Conservation (phyloP, 1,140 invertebrate genomes). For the Meteorus sp. region DNA sequence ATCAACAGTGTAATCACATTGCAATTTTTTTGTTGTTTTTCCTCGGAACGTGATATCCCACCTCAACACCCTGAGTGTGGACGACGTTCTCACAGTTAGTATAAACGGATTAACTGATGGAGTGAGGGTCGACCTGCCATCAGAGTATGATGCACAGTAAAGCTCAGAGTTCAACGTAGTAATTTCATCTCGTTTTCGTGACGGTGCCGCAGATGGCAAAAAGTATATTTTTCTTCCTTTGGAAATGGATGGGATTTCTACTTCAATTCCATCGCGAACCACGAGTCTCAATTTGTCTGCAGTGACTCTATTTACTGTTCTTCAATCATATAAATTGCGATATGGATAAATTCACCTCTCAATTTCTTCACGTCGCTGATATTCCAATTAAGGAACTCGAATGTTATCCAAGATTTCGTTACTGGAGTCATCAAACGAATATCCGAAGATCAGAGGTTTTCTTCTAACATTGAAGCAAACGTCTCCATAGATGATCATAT, state of each 20-base stretch:
- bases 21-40: no score
- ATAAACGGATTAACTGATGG: slow-evolving; percentile 13
- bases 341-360: no score
- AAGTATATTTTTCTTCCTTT: background rate
- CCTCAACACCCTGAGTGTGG: slow-evolving; percentile 2
- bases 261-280: background rate
- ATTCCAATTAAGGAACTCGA: no score
- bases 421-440: no score
- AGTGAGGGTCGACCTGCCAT: background rate
- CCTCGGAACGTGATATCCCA: background rate
- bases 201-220: background rate
- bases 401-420: no score
- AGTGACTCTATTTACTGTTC: background rate
- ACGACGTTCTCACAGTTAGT: background rate
- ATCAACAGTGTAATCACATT: slow-evolving; percentile 4
- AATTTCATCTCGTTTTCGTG: slow-evolving; percentile 7
- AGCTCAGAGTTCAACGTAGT: background rate
- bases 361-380: no score
- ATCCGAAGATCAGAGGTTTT: no score
- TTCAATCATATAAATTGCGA: background rate
- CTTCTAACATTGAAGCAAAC: no score
- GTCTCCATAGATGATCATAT: no score
- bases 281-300: background rate
- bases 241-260: background rate
- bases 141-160: background rate